Evolutionary conservation across 2,888 invertebrate genomes (phyloP).

Genomic region (Nymphalis c-album): DNA sequence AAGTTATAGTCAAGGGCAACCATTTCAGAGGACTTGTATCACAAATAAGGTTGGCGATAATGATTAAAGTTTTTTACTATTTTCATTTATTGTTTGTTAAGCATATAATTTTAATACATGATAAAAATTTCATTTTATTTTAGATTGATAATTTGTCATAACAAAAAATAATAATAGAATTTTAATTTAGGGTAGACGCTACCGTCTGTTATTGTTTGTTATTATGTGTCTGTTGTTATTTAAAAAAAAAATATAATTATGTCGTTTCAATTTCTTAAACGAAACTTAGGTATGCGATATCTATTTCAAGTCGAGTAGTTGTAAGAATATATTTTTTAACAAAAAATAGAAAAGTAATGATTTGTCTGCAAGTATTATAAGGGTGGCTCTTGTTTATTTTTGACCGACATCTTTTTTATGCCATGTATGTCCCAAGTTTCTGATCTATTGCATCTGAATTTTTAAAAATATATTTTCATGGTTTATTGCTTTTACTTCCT

Average conservation of each 20-base stretch:
- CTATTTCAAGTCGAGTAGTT: background rate
- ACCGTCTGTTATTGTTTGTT: no score
- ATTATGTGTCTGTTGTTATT: no score
- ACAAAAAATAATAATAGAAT: no score
- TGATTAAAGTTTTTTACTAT: background rate
- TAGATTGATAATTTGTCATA: no score
- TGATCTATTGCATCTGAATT: slow-evolving; percentile 25
- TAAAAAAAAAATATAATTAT: no score
- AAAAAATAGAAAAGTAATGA: background rate
- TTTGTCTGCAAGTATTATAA: slow-evolving; percentile 20
- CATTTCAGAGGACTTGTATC: background rate
- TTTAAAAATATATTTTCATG: slow-evolving; percentile 44
- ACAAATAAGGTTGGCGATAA: background rate
- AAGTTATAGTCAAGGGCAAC: no score
- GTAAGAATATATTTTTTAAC: background rate
- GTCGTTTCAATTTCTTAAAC: no score
- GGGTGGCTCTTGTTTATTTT: slow-evolving; percentile 15
- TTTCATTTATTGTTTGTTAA: background rate
- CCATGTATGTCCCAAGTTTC: slow-evolving; percentile 9
- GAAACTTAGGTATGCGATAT: slow-evolving; percentile 1
- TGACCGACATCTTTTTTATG: slow-evolving; percentile 18
- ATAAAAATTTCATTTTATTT: no score
- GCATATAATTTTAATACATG: no score
- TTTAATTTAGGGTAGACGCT: no score
- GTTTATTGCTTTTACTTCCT: slow-evolving; percentile 64